A percentile compares a stretch with the other conserved stretches of the same genome.
Evolutionary conservation across 2,888 invertebrate genomes (phyloP).

Genomic region (Muschampia plurimacula): DNA sequence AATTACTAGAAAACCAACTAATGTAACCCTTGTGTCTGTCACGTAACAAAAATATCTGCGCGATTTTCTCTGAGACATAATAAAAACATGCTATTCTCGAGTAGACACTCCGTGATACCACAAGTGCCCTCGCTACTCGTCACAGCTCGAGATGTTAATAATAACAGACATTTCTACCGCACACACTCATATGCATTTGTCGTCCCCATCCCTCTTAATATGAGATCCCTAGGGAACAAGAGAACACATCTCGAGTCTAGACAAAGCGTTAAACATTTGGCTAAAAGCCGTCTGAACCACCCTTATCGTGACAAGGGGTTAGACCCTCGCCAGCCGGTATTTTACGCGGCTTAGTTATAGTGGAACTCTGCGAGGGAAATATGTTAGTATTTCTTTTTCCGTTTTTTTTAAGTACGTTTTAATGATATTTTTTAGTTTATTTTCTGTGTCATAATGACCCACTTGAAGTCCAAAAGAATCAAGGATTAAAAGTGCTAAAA

Average conservation of each 20-base stretch:
- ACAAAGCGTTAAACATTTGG: constrained; percentile 40
- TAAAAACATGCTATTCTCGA: constrained; percentile 18
- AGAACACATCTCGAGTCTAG: constrained; percentile 35
- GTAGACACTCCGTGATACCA: constrained; percentile 17
- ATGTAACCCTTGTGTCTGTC: background rate
- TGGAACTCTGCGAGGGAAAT: constrained; percentile 1
- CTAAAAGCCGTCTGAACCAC: constrained; percentile 37
- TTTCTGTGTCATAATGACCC: background rate
- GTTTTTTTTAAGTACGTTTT: constrained; percentile 7
- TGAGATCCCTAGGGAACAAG: constrained; percentile 32
- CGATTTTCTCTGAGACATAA: background rate
- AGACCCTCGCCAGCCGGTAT: constrained; percentile 26
- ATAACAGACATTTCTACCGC: constrained; percentile 38
- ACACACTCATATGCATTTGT: constrained; percentile 35
- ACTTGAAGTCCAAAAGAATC: constrained; percentile 21
- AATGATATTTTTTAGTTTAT: constrained; percentile 18
- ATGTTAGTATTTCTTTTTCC: constrained; percentile 13
- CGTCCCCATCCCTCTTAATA: constrained; percentile 24
- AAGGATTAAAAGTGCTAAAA: constrained; percentile 3
- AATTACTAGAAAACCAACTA: background rate
- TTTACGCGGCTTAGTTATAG: constrained; percentile 28
- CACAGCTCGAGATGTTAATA: constrained; percentile 32
- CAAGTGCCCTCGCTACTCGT: constrained; percentile 30
- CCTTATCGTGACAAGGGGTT: constrained; percentile 14
- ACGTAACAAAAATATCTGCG: background rate